A percentile compares a stretch with the other conserved stretches of the same genome.
These are phyloP conservation scores for Fragum fragum DNA, from an alignment of 2,888 invertebrate genomes.

Conservation along the genomic window DNA sequence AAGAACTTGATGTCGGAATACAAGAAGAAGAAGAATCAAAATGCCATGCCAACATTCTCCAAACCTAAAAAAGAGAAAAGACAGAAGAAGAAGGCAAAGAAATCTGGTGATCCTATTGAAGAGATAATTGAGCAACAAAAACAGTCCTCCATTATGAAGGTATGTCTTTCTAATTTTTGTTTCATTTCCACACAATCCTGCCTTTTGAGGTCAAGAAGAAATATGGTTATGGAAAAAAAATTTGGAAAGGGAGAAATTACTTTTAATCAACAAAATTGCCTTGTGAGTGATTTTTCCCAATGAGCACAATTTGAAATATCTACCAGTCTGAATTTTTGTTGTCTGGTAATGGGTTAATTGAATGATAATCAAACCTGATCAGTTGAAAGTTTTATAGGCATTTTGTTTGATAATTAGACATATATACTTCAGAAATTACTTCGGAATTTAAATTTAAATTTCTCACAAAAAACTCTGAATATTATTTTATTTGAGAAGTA, in stretches of 20 bases:
- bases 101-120: conserved; percentile 76
- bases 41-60: conserved; percentile 86
- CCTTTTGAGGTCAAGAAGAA: too few species aligned
- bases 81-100: conserved; percentile 43
- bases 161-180: conserved; percentile 87
- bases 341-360: too few species aligned
- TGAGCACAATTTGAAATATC: too few species aligned
- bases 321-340: too few species aligned
- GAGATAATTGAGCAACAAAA: conserved; percentile 92
- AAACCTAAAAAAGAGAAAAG: conserved; percentile 60
- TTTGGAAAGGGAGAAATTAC: neutral
- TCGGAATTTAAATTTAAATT: too few species aligned
- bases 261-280: neutral
- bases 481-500: too few species aligned
- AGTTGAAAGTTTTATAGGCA: too few species aligned
- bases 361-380: too few species aligned
- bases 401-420: too few species aligned
- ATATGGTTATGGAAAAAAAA: neutral
- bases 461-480: too few species aligned
- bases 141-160: conserved; percentile 93
- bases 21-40: conserved; percentile 88
- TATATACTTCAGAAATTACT: too few species aligned
- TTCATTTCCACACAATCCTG: neutral
- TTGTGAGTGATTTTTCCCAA: too few species aligned
- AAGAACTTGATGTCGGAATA: conserved; percentile 88